phyloP scores from a whole-genome alignment of 2,888 invertebrate species.

The Prosapia bicincta region DNA sequence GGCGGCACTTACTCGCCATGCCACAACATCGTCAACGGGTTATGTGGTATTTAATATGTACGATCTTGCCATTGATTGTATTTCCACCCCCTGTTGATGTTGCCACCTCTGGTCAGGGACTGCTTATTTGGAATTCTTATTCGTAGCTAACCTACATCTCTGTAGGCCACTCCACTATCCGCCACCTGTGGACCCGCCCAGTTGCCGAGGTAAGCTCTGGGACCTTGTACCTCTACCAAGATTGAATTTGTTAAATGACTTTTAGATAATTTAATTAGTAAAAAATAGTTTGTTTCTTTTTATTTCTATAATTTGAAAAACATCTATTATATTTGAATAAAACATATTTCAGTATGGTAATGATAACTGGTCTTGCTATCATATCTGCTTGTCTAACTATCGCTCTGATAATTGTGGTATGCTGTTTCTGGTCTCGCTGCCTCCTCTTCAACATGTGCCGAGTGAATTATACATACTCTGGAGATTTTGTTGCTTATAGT shows the following conservation, averaged over 20 bases:
- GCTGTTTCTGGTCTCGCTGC: slow-evolving; percentile 47
- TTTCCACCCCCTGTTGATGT: no score
- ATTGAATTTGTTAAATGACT: neutral
- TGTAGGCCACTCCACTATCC: no score
- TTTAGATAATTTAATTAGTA: neutral
- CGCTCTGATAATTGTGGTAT: slow-evolving; percentile 42
- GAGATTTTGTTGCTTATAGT: slow-evolving; percentile 42
- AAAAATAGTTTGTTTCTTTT: neutral
- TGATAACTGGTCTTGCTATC: slow-evolving; percentile 42
- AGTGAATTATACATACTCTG: slow-evolving; percentile 43
- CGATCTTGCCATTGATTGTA: no score
- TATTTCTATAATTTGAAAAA: neutral
- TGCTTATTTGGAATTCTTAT: no score
- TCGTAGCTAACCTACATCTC: no score
- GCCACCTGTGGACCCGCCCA: no score
- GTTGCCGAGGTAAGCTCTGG: no score
- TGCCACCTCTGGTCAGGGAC: no score
- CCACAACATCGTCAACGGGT: no score
- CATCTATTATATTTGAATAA: neutral
- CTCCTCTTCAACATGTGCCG: slow-evolving; percentile 44
- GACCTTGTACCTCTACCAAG: neutral
- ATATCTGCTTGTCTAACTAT: slow-evolving; percentile 40
- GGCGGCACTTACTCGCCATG: no score
- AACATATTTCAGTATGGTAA: slow-evolving; percentile 37
- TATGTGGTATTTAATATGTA: no score